Base-by-base conservation (phyloP, 2,888 invertebrate species). In the Gymnosoma rotundatum region DNA sequence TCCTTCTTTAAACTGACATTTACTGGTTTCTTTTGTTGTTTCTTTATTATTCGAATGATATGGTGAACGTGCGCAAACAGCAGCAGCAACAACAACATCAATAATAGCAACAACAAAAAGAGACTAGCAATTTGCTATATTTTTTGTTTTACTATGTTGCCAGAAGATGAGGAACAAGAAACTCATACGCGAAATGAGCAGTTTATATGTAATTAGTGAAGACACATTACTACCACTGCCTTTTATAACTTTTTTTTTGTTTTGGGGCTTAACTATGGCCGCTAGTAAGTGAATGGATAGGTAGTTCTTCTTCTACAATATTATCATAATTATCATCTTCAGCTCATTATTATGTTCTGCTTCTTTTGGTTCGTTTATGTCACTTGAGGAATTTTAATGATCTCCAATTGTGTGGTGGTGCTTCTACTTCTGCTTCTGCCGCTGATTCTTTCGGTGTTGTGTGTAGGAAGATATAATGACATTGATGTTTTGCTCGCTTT, bases 151-250 rank as follows among this genome's bases (percentile, higher is more conserved):
- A 60, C 14, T 82, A 36, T 66, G 48, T 16, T 25, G 56, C 73
- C 54, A 54, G 38, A 54, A 63, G 78, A 54, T 21, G 61, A 36
- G 50, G 36, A 61, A 63, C 45, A 76, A 82, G 72, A 86, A 87
- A 86, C 75, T 86, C 83, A 87, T 86, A 86, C 83, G 83, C 86
- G 83, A 84, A 86, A 87, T 87, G 83, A 87, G 86, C 87, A 87
- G 86, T 87, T 87, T 86, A 86, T 86, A 86, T 86, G 83, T 88
- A 88, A 88, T 88, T 88, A 88, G 86, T 86, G 85, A 86, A 87
- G 87, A 86, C 87, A 86, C 87, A 87, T 87, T 87, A 84, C 78
- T 70, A 60, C 52, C 73, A 63, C 32, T 42, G 32, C 14, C 18
- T 56, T 64, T 25, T 72, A 38, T 14, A 45, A 67, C 32, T 36